Evolutionary conservation across 2,113 vertebrate species (phyloP).

Genomic region (Nymphicus hollandicus): DNA sequence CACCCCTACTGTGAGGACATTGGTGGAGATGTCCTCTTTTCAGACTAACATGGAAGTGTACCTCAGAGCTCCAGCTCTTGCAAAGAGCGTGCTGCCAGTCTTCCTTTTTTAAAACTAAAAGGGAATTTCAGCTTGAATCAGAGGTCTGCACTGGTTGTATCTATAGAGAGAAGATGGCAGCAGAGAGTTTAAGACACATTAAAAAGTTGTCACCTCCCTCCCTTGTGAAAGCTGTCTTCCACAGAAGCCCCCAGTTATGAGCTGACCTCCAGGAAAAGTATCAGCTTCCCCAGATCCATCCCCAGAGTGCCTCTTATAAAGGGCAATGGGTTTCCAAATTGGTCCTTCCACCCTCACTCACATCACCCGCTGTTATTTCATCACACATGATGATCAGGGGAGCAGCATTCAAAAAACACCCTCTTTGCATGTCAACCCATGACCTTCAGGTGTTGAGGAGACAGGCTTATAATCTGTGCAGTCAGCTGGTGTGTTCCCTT

Average conservation of each 20-base stretch:
- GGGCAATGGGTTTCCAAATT: background rate
- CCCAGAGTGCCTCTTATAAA: background rate
- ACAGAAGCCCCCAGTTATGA: background rate
- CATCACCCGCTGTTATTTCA: background rate
- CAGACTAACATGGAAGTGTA: background rate
- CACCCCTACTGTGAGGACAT: fast-evolving
- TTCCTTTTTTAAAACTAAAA: background rate
- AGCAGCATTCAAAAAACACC: background rate
- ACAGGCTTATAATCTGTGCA: background rate
- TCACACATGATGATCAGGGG: background rate
- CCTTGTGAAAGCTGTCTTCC: background rate
- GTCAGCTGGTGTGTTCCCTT: background rate
- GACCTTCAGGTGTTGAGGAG: background rate
- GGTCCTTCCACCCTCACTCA: background rate
- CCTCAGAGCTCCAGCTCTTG: background rate
- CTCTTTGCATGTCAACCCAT: background rate
- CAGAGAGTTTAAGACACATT: background rate
- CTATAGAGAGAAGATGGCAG: background rate
- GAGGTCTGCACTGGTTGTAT: background rate
- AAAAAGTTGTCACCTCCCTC: background rate
- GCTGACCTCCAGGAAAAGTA: background rate
- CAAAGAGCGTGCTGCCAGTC: background rate
- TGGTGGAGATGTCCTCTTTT: background rate
- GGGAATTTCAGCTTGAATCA: background rate
- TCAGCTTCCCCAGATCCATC: background rate